Evolutionary conservation across 2,888 invertebrate species (phyloP), one percentile per base, ranked within the genome.

Genomic region (Pteria penguin): DNA sequence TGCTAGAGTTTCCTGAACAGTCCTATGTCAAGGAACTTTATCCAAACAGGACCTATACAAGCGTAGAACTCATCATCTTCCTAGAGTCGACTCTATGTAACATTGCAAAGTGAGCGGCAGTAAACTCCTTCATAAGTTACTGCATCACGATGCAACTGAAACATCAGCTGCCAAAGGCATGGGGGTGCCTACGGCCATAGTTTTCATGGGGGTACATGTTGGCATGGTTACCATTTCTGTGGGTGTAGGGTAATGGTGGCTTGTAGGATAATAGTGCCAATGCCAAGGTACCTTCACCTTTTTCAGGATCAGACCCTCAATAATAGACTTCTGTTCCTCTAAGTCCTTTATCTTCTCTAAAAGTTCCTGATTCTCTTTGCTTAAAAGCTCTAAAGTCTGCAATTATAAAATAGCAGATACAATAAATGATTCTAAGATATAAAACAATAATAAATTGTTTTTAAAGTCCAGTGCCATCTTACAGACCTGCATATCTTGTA

Each of bases 321-420:
- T 80, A 26, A 82, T 82, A 24, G 81, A 73, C 61, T 84, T 86
- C 73, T 87, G 86, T 2, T 82, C 81, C 57, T 84, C 81, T 31
- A 87, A 78, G 33, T 78, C 75, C 2, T 80, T 75, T 5, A 86
- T 78, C 61, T 79, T 79, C 54, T 81, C 79, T 8, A 83, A 68
- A 8, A 87, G 74, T 8, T 72, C 70, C 61, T 80, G 82, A 55
- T 87, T 75, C 18, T 77, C 75, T 8, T 74, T 71, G 58, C 84
- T 83, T 11, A 87, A 78, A 1, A 75, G 70, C 14, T 79, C 79
- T n/a, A 85, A 63, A 14, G 79, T 80, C 85, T 85, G 80, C 31
- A 79, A 77, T 36, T 36, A 45, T 31, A 67, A 70, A 57, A n/a
- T n/a, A n/a, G n/a, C n/a, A n/a, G n/a, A n/a, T n/a, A n/a, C n/a